Evolutionary conservation across 1,140 invertebrate species (phyloP), one percentile per base, ranked within the genome.

Genomic region (Berghia stephanieae): DNA sequence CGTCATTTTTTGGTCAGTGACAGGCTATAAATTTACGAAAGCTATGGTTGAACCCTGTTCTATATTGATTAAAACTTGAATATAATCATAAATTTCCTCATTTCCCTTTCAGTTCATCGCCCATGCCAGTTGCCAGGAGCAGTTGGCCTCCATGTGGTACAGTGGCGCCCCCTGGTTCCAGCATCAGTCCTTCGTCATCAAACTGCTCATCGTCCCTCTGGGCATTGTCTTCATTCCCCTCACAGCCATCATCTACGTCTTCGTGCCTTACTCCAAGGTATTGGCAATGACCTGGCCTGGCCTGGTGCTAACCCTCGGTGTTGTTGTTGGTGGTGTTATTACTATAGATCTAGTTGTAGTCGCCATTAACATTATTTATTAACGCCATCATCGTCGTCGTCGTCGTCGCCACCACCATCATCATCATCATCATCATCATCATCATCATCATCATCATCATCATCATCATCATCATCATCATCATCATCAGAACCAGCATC

Each of bases 91-190:
- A n/a, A n/a, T n/a, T n/a, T n/a, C 55, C 27, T n/a, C 63, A 21
- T 38, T 70, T 68, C 27, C 13, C 73, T 89, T 89, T 24, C 88
- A 96, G 95, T 98, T 98, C 87, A 95, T 97, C 49, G 94, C 96
- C 8, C 96, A 98, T 90, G 95, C 96, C 0, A 97, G 95, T 85
- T 96, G 96, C 38, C 96, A 98, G 86, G 96, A 97, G 88, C 89
- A 97, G 40, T 85, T 98, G 55, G 66, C 66, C 49, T 92, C 94
- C 24, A 96, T 97, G 84, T 98, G 96, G 96, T 97, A 96, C 85
- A 95, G 76, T 1, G 78, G 78, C 21, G 79, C 79, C 16, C 80
- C 81, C 0, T 97, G 86, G 96, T 96, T 96, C 86, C 93, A 95
- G 72, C 90, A 96, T 75, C 94, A 95, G 88, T 93, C 90, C 73